Conservation (phyloP, 1,140 invertebrate genomes). For the Gryllus bimaculatus region DNA sequence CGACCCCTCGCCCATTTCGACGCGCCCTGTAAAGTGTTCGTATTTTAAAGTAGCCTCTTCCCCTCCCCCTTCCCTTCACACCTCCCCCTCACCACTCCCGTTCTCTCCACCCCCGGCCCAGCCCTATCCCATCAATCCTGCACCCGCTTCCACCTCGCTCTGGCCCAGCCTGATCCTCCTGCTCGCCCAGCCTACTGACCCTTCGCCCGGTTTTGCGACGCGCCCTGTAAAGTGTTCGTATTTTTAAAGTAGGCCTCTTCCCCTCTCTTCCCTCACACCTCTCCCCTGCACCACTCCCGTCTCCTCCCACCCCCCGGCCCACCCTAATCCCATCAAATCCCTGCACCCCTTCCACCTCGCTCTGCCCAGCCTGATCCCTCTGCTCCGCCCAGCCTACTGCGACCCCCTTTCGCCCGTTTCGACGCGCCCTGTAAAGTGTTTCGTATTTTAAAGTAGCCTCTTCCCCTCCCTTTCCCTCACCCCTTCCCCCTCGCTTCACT, state of each 20-base stretch:
- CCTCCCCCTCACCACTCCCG: background rate
- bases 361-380: background rate
- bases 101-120: background rate
- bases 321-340: conserved; percentile 7
- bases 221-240: background rate
- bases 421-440: too few relatives aligned
- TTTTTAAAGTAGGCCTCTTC: background rate
- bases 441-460: too few relatives aligned
- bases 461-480: background rate
- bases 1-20: background rate
- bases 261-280: background rate
- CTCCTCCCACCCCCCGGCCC: conserved; percentile 5
- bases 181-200: background rate
- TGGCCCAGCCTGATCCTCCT: background rate
- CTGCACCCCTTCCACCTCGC: background rate
- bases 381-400: too few relatives aligned
- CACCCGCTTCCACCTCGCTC: background rate
- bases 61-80: background rate
- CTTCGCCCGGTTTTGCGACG: background rate
- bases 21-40: background rate
- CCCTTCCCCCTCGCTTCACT: background rate
- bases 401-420: too few relatives aligned
- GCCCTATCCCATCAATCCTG: background rate
- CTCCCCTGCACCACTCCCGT: conserved; percentile 7
- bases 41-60: conserved; percentile 2